Evolutionary conservation across 2,113 vertebrate species (phyloP).

Genomic region (Balaenoptera acutorostrata): DNA sequence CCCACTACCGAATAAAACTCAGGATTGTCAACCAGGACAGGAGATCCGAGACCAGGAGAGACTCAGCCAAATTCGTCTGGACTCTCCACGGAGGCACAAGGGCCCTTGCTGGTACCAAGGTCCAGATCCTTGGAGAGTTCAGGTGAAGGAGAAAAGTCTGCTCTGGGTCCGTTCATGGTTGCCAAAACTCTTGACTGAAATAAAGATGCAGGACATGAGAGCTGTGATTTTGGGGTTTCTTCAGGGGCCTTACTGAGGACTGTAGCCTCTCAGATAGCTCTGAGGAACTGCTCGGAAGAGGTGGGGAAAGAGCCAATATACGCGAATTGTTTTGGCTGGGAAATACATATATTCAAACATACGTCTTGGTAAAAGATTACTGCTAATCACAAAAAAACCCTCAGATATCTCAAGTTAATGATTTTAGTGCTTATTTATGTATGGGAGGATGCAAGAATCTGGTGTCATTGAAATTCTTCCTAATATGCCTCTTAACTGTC

Average conservation of each 20-base stretch:
- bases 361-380: not conserved
- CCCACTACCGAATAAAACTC: not conserved
- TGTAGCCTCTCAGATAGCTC: not conserved
- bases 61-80: not conserved
- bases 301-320: not conserved
- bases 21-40: not conserved
- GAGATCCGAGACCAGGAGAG: not conserved
- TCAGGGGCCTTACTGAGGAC: not conserved
- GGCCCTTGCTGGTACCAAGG: not conserved
- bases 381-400: not conserved
- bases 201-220: not conserved
- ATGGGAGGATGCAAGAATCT: not conserved
- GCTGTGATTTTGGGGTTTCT: rapidly evolving
- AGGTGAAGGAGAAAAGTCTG: not conserved
- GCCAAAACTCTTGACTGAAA: not conserved
- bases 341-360: not conserved
- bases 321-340: not conserved
- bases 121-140: not conserved
- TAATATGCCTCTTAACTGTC: not conserved
- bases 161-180: not conserved
- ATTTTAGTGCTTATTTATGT: not conserved
- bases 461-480: not conserved
- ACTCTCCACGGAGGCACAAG: not conserved
- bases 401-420: not conserved
- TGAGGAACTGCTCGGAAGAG: not conserved